Evolutionary conservation across 2,888 invertebrate genomes (phyloP), one percentile per base, ranked within the genome.

Genomic region (Dermolepida albohirtum): DNA sequence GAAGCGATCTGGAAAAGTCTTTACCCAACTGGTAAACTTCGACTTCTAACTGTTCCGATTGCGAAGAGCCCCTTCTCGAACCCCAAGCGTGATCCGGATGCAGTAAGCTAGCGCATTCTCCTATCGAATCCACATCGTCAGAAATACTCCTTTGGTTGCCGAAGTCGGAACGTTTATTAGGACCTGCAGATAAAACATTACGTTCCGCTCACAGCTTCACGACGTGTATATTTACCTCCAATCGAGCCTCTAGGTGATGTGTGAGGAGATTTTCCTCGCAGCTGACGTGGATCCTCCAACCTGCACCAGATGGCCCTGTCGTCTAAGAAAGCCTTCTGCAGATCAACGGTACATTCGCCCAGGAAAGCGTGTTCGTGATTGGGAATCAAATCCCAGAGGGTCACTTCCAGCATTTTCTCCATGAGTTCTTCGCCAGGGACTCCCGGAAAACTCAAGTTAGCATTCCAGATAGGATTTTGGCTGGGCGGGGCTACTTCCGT

Each of bases 271-370:
- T 91, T 90, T 14, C 88, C 87, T n/a, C 92, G 86, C 54, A 93
- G 82, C 64, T 89, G 88, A 70, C 89, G 85, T 0, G 92, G 92
- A 82, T 94, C 94, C 77, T 95, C 94, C 63, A 95, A 84, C 6
- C 94, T 90, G 85, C 95, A 96, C 95, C 96, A 96, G 52, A 94
- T 91, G 0, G 95, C 93, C 67, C 94, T 90, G 81, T 95, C 95
- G 78, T 94, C 93, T 29, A 95, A 87, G 78, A 94, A 93, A 2
- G 94, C 95, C 81, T 93, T 93, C 77, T 91, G 90, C 68, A 94
- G 84, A 75, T 94, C 93, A 77, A 94, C 90, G 52, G 89, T 90
- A 82, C 92, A 92, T 81, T 93, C 92, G 78, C 93, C 94, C 22
- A 95, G 86, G 74, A 94, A 92, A 62, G 92, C 89, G 66, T 92